phyloP scores from a whole-genome alignment of 1,140 invertebrate species.

The Drosophila watanabei region DNA sequence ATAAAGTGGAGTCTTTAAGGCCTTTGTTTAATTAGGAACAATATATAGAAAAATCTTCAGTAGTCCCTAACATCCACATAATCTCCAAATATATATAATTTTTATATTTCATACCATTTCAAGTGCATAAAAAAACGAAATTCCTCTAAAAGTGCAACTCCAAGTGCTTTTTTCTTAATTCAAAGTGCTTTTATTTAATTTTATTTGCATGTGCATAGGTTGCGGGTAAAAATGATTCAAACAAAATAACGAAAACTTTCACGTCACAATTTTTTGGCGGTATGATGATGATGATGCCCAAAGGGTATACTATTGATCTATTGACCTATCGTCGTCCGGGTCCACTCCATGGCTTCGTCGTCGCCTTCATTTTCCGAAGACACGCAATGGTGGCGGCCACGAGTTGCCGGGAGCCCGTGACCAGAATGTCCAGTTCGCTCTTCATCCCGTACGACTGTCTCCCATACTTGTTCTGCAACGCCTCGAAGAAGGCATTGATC shows the following conservation, averaged over 20 bases:
- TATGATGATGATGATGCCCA: background rate
- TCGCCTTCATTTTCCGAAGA: slow-evolving; percentile 46
- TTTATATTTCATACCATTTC: background rate
- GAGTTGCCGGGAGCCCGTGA: slow-evolving; percentile 96
- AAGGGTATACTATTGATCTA: background rate
- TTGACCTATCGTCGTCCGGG: background rate
- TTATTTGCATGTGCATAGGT: background rate
- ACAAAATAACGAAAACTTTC: slow-evolving; percentile 26
- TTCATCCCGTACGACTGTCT: slow-evolving; percentile 65
- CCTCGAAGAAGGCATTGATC: slow-evolving; percentile 63
- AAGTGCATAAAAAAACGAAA: too few species aligned
- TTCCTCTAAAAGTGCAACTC: background rate
- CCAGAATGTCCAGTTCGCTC: slow-evolving; percentile 89
- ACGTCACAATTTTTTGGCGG: slow-evolving; percentile 26
- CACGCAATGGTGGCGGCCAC: slow-evolving; percentile 91
- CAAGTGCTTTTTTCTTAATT: background rate
- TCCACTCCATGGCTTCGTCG: slow-evolving; percentile 10
- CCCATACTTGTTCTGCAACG: slow-evolving; percentile 70
- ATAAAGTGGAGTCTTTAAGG: background rate
- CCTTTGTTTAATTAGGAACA: background rate
- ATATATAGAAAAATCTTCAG: background rate
- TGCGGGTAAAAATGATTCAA: slow-evolving; percentile 8
- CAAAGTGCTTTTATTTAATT: background rate
- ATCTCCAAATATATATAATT: background rate
- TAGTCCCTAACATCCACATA: too few species aligned